Conservation (phyloP, 2,888 invertebrate genomes). For the Platypus cylindrus region DNA sequence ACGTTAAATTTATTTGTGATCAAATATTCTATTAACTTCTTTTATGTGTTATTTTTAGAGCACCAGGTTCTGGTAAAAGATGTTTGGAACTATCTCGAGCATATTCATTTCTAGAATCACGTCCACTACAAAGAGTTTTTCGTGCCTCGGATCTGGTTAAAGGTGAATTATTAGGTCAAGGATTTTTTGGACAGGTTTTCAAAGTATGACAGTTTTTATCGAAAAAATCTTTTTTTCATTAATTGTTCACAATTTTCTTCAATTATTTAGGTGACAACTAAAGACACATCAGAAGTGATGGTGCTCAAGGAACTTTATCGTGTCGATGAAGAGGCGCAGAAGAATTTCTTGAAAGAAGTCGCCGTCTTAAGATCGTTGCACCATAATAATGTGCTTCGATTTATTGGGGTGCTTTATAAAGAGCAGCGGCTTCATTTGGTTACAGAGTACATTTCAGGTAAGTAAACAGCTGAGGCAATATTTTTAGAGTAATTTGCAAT, state of each 20-base stretch:
- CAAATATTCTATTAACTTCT: background rate
- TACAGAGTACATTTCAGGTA: constrained; percentile 71
- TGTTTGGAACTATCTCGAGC: constrained; percentile 63
- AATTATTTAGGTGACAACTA: constrained; percentile 56
- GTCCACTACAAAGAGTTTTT: constrained; percentile 63
- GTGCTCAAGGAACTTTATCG: constrained; percentile 84
- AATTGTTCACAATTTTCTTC: constrained; percentile 1
- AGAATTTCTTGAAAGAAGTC: constrained; percentile 89
- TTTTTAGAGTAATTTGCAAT: background rate
- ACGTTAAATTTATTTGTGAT: background rate
- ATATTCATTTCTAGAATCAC: constrained; percentile 68
- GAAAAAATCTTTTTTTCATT: background rate
- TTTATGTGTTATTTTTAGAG: constrained; percentile 22
- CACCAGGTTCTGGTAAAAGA: constrained; percentile 32
- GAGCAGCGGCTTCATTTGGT: constrained; percentile 84
- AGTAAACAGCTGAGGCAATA: too few relatives aligned
- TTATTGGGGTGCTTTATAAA: constrained; percentile 87
- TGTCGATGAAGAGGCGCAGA: constrained; percentile 88
- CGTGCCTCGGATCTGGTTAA: constrained; percentile 79
- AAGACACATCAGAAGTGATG: constrained; percentile 85
- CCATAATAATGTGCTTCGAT: constrained; percentile 81
- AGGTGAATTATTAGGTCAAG: constrained; percentile 82
- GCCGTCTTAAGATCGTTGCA: constrained; percentile 80
- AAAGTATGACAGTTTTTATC: constrained; percentile 34
- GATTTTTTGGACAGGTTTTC: constrained; percentile 88